Base-by-base conservation (phyloP, 35 echinoderm and acorn worm species). In the Holothuria glaberrima region DNA sequence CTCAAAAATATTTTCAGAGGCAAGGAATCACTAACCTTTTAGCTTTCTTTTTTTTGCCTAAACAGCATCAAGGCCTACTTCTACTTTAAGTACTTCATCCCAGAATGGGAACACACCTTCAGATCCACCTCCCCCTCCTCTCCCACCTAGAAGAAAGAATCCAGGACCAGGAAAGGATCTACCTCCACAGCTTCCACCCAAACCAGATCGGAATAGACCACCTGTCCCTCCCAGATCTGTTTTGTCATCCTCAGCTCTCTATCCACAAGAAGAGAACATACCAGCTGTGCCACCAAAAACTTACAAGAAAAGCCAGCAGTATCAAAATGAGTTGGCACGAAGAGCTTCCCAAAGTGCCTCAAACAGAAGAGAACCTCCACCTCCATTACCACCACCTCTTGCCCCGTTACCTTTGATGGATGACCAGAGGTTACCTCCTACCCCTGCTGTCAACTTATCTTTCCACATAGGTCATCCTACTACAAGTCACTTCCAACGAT, bases 101-200 rank as follows among this genome's bases (percentile, higher is more conserved):
- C 80, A 86, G 65, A 79, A 70, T 72, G 90, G 65, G 61, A 81
- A 59, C 13, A n/a, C 32, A 45, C 68, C 44, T 20, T 35, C 34
- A 18, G 92, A 89, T 20, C 77, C 88, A 30, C 78, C 48, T 13
- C 94, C 94, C 30, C 90, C 91, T 59, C 93, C 92, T 34, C 56
- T 90, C 20, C 90, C 91, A 41, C 91, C 91, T 27, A 46, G 90
- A 21, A 78, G 48, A 18, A 91, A 83, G 38, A 83, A 61, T 58
- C 79, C 66, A 48, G 32, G 69, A 24, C 58, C 35, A 48, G 32
- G 69, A 24, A 83, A 75, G 24, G 59, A 69, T 59, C 58, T 86
- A 35, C 94, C 91, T 65, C 94, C 92, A 65, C 58, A 66, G 25
- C 88, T 96, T 25, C 94, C 94, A 31, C 94, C 94, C 68, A 92